phyloP scores from a whole-genome alignment of 2,888 invertebrate genomes.

The Leistus spinibarbis region DNA sequence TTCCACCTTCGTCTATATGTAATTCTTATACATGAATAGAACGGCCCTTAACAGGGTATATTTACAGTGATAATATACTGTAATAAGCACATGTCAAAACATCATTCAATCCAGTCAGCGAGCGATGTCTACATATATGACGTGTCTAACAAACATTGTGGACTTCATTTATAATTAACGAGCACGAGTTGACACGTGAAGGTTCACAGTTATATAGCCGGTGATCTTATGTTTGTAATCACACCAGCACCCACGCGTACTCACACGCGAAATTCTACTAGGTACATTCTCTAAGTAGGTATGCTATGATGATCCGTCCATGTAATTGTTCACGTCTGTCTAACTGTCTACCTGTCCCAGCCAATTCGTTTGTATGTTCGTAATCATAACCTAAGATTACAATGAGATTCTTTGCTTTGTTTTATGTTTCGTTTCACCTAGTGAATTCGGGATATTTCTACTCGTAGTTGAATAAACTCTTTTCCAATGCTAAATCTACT shows the following conservation, averaged over 20 bases:
- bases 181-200: not conserved
- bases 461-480: no score
- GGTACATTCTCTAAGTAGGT: no score
- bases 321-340: not conserved
- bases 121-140: not conserved
- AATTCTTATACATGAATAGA: no score
- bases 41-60: not conserved
- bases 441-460: no score
- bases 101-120: not conserved
- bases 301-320: not conserved
- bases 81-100: not conserved
- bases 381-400: not conserved
- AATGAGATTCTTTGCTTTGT: not conserved
- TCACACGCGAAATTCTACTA: not conserved
- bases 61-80: not conserved
- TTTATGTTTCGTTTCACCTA: not conserved
- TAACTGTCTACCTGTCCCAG: not conserved
- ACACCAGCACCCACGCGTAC: not conserved
- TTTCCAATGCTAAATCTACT: no score
- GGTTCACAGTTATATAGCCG: not conserved
- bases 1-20: no score
- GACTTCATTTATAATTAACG: not conserved
- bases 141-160: not conserved
- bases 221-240: not conserved
- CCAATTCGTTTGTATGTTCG: not conserved